phyloP scores from a whole-genome alignment of 2,888 invertebrate genomes.

The Troilus luridus region DNA sequence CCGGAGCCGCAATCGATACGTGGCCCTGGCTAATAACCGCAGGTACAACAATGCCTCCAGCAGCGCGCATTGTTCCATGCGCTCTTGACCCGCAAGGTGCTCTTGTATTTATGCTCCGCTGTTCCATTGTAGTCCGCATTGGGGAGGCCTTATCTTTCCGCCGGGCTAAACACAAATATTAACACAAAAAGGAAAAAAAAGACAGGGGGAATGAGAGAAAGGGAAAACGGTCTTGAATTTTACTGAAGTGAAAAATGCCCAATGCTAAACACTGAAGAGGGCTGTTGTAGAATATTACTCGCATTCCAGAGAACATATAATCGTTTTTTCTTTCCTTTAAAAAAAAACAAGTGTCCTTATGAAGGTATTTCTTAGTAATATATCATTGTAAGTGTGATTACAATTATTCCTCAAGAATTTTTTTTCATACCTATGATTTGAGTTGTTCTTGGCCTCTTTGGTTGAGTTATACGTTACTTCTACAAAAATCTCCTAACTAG shows the following conservation, averaged over 20 bases:
- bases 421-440: too few species aligned
- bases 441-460: too few species aligned
- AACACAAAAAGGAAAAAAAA: not conserved
- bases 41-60: not conserved
- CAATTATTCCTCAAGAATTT: not conserved
- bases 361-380: not conserved
- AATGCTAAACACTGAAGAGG: not conserved
- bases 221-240: constrained; percentile 29
- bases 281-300: not conserved
- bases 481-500: too few species aligned
- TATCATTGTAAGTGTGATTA: not conserved
- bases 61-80: not conserved
- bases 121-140: not conserved
- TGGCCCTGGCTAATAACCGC: not conserved
- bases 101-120: not conserved
- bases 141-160: constrained; percentile 15
- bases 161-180: constrained; percentile 21
- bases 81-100: constrained; percentile 19
- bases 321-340: not conserved
- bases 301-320: not conserved
- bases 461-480: too few species aligned
- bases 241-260: constrained; percentile 24
- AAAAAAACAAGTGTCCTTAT: not conserved
- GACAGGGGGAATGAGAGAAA: not conserved
- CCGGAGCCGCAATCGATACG: not conserved